These are phyloP conservation scores for Girardinus metallicus DNA, from an alignment of 2,797 vertebrate species.

Conservation along the genomic window DNA sequence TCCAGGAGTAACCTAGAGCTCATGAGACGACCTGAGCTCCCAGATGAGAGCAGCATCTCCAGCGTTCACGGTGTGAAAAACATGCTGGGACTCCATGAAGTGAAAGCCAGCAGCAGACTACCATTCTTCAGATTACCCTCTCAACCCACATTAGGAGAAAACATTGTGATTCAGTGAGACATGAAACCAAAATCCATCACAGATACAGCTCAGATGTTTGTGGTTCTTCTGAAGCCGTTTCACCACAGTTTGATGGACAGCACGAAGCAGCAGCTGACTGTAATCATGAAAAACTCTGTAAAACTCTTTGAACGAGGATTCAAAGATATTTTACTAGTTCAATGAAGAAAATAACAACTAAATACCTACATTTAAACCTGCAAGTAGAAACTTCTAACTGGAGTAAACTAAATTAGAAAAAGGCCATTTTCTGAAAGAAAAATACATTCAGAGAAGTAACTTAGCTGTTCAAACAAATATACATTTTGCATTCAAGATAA, in stretches of 20 bases:
- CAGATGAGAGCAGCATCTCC: not conserved
- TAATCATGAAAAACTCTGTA: not conserved
- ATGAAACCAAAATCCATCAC: not conserved
- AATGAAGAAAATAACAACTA: not conserved
- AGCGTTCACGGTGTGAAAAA: not conserved
- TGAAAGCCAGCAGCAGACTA: not conserved
- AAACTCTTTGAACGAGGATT: not conserved
- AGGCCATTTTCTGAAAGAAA: no score
- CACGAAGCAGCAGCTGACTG: conserved; percentile 5
- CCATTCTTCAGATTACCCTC: not conserved
- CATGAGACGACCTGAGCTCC: not conserved
- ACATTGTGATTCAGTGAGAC: not conserved
- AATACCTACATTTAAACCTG: no score
- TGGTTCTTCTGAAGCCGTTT: not conserved
- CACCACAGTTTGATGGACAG: not conserved
- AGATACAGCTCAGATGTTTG: not conserved
- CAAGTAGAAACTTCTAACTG: not conserved
- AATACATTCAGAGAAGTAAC: no score
- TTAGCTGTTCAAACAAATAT: no score
- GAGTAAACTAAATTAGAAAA: no score
- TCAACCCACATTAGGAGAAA: not conserved
- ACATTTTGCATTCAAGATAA: no score
- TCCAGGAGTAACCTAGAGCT: not conserved
- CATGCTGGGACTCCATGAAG: conserved; percentile 22
- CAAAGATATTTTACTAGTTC: not conserved